These are phyloP conservation scores for Eidolon helvum DNA, from an alignment of 2,113 vertebrate genomes.

Conservation along the genomic window DNA sequence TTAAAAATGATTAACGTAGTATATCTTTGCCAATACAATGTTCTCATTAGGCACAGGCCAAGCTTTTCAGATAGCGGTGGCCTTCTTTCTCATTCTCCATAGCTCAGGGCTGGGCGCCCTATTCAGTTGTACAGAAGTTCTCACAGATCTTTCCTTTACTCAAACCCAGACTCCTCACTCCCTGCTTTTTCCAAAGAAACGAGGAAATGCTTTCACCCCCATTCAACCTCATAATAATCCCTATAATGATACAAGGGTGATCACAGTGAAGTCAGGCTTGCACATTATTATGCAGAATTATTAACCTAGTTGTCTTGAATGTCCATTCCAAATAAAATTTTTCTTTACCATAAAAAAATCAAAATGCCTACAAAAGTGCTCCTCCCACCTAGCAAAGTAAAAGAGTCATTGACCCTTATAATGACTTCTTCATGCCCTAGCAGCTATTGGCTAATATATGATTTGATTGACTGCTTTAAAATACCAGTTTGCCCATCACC, in stretches of 20 bases:
- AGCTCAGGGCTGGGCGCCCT: not conserved
- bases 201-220: not conserved
- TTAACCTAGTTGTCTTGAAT: not conserved
- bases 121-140: not conserved
- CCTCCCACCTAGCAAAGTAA: not conserved
- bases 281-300: not conserved
- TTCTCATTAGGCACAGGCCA: not conserved
- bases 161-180: not conserved
- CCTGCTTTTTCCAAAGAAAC: not conserved
- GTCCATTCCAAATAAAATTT: not conserved
- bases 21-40: not conserved
- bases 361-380: not conserved
- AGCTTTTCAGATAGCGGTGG: not conserved
- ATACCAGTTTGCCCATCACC: not conserved
- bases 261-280: not conserved
- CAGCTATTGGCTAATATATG: not conserved
- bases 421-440: not conserved
- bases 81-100: not conserved
- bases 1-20: not conserved
- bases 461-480: not conserved
- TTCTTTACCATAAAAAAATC: not conserved
- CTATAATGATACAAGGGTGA: not conserved
- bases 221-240: not conserved
- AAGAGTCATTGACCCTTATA: not conserved
- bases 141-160: not conserved